phyloP scores from a whole-genome alignment of 1,140 invertebrate genomes.

The Ceratina calcarata region DNA sequence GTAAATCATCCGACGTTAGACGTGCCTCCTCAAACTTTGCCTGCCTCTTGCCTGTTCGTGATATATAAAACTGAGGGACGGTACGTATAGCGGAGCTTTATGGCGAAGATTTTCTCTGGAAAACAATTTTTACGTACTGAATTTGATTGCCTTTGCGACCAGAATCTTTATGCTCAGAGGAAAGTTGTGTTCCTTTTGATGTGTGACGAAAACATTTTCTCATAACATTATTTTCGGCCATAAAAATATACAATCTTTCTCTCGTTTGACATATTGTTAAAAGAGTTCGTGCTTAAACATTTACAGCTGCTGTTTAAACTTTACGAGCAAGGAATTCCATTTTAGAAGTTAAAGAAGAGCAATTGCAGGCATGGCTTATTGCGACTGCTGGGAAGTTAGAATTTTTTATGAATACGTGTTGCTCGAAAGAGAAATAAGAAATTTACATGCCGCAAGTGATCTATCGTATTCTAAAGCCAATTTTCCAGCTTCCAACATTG shows the following conservation, averaged over 20 bases:
- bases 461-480: no score
- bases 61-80: conserved; percentile 37
- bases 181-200: no score
- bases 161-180: no score
- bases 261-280: not conserved
- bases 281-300: not conserved
- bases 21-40: conserved; percentile 39
- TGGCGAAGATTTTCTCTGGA: not conserved
- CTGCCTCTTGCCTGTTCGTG: not conserved
- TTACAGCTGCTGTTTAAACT: not conserved
- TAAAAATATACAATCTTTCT: not conserved
- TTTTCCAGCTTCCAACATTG: no score
- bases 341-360: not conserved
- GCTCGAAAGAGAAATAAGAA: not conserved
- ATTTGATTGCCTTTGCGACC: not conserved
- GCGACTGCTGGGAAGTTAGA: not conserved
- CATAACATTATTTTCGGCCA: not conserved
- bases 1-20: conserved; percentile 59
- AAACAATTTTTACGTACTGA: conserved; percentile 22
- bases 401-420: conserved; percentile 1
- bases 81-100: conserved; percentile 16
- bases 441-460: no score
- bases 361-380: not conserved
- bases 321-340: not conserved
- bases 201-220: no score